phyloP scores from a whole-genome alignment of 2,888 invertebrate species.

The Cheilosia pagana region DNA sequence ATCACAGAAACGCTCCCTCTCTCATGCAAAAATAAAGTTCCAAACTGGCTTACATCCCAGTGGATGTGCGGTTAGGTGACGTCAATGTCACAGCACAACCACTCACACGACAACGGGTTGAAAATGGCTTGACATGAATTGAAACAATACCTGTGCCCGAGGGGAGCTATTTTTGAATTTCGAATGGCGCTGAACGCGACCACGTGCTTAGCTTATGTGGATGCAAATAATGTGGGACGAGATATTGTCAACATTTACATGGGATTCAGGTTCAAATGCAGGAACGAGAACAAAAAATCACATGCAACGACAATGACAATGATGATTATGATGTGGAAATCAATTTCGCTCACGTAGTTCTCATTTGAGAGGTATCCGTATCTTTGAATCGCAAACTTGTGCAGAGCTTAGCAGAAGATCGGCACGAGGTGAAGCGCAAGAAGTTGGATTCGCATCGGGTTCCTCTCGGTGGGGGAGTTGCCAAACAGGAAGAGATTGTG shows the following conservation, averaged over 20 bases:
- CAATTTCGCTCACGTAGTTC: conserved; percentile 46
- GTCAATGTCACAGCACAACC: conserved; percentile 21
- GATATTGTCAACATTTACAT: conserved; percentile 14
- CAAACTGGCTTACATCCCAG: not conserved
- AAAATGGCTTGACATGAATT: conserved; percentile 1
- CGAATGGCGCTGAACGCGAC: conserved; percentile 10
- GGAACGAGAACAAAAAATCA: conserved; percentile 4
- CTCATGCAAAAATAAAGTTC: not conserved
- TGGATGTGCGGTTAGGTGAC: conserved; percentile 11
- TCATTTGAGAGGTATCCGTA: not conserved
- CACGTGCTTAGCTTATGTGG: conserved; percentile 63
- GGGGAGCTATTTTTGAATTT: conserved; percentile 28
- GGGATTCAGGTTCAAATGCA: not conserved
- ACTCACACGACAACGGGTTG: not conserved
- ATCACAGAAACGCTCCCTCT: too few relatives aligned
- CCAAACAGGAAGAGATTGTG: conserved; percentile 28
- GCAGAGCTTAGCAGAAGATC: not conserved
- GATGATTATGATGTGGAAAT: conserved; percentile 27
- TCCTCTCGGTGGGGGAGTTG: not conserved
- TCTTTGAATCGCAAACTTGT: conserved; percentile 6
- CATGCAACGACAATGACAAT: not conserved
- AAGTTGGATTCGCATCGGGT: conserved; percentile 13
- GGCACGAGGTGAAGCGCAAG: not conserved
- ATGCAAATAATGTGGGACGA: conserved; percentile 50
- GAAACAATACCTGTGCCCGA: conserved; percentile 19